Conservation (phyloP, 1,140 invertebrate species). For the Gryllus bimaculatus region DNA sequence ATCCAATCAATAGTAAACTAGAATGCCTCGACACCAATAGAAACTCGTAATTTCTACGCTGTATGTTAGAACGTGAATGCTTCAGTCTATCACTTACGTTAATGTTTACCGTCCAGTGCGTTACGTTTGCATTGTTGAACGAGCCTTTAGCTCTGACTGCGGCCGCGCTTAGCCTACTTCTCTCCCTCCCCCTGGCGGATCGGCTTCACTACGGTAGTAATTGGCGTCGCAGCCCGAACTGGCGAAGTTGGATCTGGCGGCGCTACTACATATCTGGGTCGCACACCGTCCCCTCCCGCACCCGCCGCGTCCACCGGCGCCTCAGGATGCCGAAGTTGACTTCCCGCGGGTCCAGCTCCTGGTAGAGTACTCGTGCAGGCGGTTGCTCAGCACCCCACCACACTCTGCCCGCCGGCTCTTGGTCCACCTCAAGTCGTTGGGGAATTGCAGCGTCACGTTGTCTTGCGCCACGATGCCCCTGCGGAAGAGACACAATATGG, state of each 20-base stretch:
- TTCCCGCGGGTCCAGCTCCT: constrained; percentile 48
- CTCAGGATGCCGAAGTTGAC: constrained; percentile 61
- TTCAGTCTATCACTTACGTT: too few relatives aligned
- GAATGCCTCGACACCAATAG: too few relatives aligned
- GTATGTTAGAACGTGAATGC: too few relatives aligned
- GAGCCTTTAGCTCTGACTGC: too few relatives aligned
- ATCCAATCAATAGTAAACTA: too few relatives aligned
- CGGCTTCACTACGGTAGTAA: too few relatives aligned
- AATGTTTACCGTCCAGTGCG: too few relatives aligned
- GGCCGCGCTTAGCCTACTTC: too few relatives aligned
- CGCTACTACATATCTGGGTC: constrained; percentile 39
- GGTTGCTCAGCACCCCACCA: constrained; percentile 69
- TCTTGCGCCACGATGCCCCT: constrained; percentile 49
- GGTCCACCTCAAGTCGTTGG: constrained; percentile 67
- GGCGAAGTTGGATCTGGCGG: neutral
- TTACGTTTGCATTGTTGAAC: too few relatives aligned
- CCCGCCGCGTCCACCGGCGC: constrained; percentile 47
- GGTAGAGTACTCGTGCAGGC: constrained; percentile 63
- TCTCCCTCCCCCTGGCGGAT: too few relatives aligned
- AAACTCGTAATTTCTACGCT: too few relatives aligned
- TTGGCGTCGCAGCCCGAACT: neutral
- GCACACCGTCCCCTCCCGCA: constrained; percentile 56
- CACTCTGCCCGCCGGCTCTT: constrained; percentile 50
- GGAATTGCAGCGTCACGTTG: constrained; percentile 54
- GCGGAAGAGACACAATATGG: neutral